Evolutionary conservation across 2,113 vertebrate species (phyloP).

Genomic region (Haemorhous mexicanus): DNA sequence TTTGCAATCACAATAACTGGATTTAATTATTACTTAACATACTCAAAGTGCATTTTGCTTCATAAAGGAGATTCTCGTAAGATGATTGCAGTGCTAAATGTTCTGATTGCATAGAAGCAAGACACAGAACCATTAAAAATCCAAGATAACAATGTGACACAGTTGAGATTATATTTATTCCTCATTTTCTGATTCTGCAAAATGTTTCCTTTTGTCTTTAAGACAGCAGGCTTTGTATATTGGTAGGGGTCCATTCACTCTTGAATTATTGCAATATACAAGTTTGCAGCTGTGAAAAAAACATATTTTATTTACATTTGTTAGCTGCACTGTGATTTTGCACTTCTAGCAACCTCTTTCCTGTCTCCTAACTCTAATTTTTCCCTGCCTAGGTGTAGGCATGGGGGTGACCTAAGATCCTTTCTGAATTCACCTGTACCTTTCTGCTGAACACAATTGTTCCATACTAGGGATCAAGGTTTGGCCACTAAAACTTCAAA

Average conservation of each 20-base stretch:
- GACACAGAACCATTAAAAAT: neutral
- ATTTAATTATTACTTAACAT: neutral
- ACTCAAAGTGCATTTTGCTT: neutral
- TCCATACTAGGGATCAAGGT: neutral
- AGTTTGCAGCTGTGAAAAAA: neutral
- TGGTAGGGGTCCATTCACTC: neutral
- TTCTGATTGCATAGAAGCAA: neutral
- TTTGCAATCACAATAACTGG: neutral
- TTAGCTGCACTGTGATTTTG: neutral
- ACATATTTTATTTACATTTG: neutral
- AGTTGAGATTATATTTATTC: neutral
- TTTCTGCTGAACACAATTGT: neutral
- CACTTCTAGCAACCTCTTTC: neutral
- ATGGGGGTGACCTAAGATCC: neutral
- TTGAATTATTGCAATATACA: neutral
- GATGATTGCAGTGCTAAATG: neutral
- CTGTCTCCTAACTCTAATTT: neutral
- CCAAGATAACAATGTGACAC: neutral
- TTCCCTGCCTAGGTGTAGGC: neutral
- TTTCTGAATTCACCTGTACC: neutral
- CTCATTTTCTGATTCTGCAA: neutral
- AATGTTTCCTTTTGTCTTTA: neutral
- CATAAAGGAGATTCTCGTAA: neutral
- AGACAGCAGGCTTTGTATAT: neutral
- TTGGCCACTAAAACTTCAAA: fast-evolving